Base-by-base conservation (phyloP, 53 echinoderm and acorn worm genomes). In the Pentamera pediparva region DNA sequence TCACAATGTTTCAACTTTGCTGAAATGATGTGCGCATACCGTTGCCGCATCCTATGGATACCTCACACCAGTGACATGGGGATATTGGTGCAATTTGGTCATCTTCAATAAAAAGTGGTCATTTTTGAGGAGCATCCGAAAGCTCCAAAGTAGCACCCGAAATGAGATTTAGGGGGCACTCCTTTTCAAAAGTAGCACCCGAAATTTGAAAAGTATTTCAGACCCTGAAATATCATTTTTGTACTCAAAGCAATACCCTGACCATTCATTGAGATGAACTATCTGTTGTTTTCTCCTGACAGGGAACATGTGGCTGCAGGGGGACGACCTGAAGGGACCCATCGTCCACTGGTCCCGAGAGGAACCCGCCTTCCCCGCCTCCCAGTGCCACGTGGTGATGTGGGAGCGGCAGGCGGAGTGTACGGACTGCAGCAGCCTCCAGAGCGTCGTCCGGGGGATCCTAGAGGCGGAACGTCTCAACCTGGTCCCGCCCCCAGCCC, bases 231-330 rank as follows among this genome's bases (percentile, higher is more conserved):
- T n/a, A n/a, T n/a, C n/a, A n/a, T n/a, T n/a, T n/a, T n/a, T n/a
- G n/a, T n/a, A n/a, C n/a, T n/a, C 47, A 45, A 1, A n/a, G 0
- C 1, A 45, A 12, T 45, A 15, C 12, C n/a, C 47, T 45, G 12
- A 45, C n/a, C 1, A 1, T 45, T 45, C 47, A 1, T 45, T 45
- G 0, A 45, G 13, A 45, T 15, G 0, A 31, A 12, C 32, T 5
- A 12, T 13, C 13, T 57, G 28, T 57, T 41, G 21, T 76, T 34
- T 21, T 76, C 18, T 30, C 29, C 39, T 76, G 49, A 27, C 77
- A 95, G 96, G 87, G 33, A 81, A 88, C 53, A 25, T 78, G 32
- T 98, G 98, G 98, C 53, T 98, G 32, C 62, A 98, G 72, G 92
- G 86, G 35, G 89, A 98, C 84, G 98, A 92, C 78, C 56, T 98